phyloP scores from a whole-genome alignment of 2,797 vertebrate species.

The Rallus crepitans region DNA sequence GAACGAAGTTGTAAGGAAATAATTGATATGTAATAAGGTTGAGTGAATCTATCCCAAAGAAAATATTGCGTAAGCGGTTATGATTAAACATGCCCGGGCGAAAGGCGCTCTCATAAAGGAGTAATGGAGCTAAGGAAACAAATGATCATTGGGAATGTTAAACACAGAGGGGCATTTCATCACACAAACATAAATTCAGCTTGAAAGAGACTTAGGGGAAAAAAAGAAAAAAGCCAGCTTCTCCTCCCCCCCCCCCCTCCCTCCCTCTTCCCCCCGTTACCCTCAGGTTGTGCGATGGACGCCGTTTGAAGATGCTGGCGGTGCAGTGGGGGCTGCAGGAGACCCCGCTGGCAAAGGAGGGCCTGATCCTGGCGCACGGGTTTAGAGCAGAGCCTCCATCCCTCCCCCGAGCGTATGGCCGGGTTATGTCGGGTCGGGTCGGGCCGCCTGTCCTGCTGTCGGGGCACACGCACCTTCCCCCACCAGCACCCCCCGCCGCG shows the following conservation, averaged over 20 bases:
- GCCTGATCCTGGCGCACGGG: background rate
- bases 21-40: constrained; percentile 73
- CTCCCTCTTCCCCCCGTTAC: background rate
- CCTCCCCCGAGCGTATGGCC: background rate
- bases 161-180: constrained; percentile 76
- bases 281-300: constrained; percentile 1
- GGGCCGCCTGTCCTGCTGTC: background rate
- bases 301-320: constrained; percentile 48
- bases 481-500: background rate
- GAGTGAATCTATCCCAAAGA: constrained; percentile 72
- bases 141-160: constrained; percentile 74
- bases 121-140: constrained; percentile 71
- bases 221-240: background rate
- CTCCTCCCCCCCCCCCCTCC: no score
- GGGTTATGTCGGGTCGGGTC: no score
- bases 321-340: background rate
- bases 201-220: constrained; percentile 49
- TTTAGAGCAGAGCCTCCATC: background rate
- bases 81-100: constrained; percentile 72
- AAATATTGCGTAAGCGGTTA: constrained; percentile 77
- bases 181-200: constrained; percentile 73
- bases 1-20: constrained; percentile 51
- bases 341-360: background rate
- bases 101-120: constrained; percentile 65
- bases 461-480: background rate